Conservation (phyloP, 2,113 vertebrate species). For the Redunca redunca region DNA sequence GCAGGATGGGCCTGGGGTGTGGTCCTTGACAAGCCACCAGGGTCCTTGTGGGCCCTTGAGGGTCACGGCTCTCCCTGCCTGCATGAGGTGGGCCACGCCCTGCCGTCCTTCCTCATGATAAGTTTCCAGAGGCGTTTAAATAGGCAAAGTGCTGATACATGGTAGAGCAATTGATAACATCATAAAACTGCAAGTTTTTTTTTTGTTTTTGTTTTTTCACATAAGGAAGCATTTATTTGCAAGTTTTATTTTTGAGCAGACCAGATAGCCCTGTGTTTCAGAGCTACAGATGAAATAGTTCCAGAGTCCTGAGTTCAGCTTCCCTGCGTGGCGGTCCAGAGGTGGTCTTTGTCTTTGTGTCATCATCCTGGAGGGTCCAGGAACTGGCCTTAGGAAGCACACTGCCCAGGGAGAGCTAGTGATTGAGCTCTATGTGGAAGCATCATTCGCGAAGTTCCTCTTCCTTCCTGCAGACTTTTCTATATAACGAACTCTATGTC, state of each 20-base stretch:
- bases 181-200: background rate
- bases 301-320: background rate
- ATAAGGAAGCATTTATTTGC: too few relatives aligned
- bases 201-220: too few relatives aligned
- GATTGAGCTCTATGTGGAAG: too few relatives aligned
- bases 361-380: background rate
- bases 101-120: background rate
- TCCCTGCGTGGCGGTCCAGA: accelerated
- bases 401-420: background rate
- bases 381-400: background rate
- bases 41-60: background rate
- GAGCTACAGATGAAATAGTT: background rate
- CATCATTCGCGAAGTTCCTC: background rate
- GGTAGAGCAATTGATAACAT: background rate
- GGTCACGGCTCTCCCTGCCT: background rate
- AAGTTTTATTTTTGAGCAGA: background rate
- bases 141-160: background rate
- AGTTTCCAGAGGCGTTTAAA: background rate
- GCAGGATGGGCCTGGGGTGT: constrained; percentile 16
- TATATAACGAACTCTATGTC: constrained; percentile 94
- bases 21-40: background rate
- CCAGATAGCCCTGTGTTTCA: background rate
- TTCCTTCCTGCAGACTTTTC: constrained; percentile 82
- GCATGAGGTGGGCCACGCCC: background rate
- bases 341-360: background rate